Evolutionary conservation across 2,113 vertebrate species (phyloP), one percentile per base, ranked within the genome.

Genomic region (Podarcis cretensis): DNA sequence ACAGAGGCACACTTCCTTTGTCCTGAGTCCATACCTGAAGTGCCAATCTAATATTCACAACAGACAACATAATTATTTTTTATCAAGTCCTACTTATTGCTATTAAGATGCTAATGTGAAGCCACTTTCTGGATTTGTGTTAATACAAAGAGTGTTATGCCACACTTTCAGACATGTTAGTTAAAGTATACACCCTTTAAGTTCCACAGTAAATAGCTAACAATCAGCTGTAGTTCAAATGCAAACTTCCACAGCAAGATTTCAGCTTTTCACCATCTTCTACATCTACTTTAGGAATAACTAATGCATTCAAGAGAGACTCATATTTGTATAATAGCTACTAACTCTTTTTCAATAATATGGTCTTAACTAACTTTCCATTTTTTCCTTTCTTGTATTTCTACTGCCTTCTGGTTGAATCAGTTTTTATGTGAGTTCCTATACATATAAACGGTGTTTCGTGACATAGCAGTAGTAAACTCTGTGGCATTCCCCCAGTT

Each of bases 371-470:
- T 95, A 35, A 90, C 77, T 13, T 69, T 85, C 40, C 80, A 1
- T 43, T 16, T 35, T 87, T 77, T 20, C 90, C 63, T 83, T 83
- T 82, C 86, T 86, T 12, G 0, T 66, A 4, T 92, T 81, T 81
- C 48, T 75, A 30, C 54, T 95, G 90, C 92, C 81, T 92, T 81
- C 93, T 92, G 92, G 90, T 21, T 3, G 0, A 32, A 30, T 21
- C 85, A 57, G 1, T 30, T 71, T 63, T 63, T 71, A 0, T 73
- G 89, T 93, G 85, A 93, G 92, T 95, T 94, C 83, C 40, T 89
- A 1, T 83, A 37, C 78, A 65, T 81, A 16, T 90, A 65, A 82
- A 84, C 37, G 8, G 92, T 83, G 40, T 85, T n/a, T 81, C 1
- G 5, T 91, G 30, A 13, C 40, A 1, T 73, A 91, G 66, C 74